Base-by-base conservation (phyloP, 2,888 invertebrate genomes). In the Drosophila longiperda region DNA sequence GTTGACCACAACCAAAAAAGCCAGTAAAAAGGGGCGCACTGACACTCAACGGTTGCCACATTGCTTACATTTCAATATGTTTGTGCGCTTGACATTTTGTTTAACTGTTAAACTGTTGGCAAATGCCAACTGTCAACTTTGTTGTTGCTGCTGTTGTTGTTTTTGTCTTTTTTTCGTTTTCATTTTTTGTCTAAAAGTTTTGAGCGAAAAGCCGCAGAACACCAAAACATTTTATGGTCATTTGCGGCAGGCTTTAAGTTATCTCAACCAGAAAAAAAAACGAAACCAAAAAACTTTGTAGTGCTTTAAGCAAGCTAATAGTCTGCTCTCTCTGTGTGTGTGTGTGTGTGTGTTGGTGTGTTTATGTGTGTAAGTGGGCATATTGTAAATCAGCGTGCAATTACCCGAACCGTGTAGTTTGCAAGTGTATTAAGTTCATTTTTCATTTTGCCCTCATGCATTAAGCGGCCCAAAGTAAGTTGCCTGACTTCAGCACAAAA, bases 361-460 rank as follows among this genome's bases (percentile, higher is more conserved):
- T 59, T 48, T 52, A 45, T 52, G 49, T 36, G 48, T 23, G 40
- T 54, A 64, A 38, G 50, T 73, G 73, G 69, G 62, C 66, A 89
- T 87, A 82, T 89, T 88, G 78, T 88, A 90, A 86, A 86, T 86
- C 85, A 86, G 85, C 87, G 74, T 83, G 71, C 90, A 86, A 86
- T 90, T 86, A 90, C 83, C 88, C 87, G 74, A 74, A 65, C 64
- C 73, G 59, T 80, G 87, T 78, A 80, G 80, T 67, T 78, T 77
- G 82, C 84, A 86, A 85, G 74, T 80, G 82, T 84, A 87, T 90
- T 87, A 87, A 89, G 89, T 83, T 86, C 90, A 90, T 86, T 88
- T 86, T 86, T 90, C 89, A 86, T 90, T 81, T 55, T 70, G 89
- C 71, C 55, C 67, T 85, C 76, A 85, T 86, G 80, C 83, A 87